Evolutionary conservation across 2,888 invertebrate species (phyloP), one percentile per base, ranked within the genome.

Genomic region (Aproaerema taeniolella): DNA sequence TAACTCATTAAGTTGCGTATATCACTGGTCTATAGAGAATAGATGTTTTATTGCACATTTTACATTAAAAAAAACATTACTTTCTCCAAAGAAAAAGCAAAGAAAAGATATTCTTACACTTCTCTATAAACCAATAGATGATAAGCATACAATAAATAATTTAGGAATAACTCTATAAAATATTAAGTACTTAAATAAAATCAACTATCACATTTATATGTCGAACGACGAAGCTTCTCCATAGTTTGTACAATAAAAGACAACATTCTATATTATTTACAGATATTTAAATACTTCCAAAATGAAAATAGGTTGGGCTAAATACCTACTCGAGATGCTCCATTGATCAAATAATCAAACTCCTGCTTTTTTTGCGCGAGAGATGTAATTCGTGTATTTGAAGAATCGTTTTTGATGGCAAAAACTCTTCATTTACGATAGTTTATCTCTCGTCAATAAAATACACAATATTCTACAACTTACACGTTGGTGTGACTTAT

Each of bases 61-160:
- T 37, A 17, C 17, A 20, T 20, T 20, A 20, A 20, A 8, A 20
- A 20, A n/a, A n/a, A n/a, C n/a, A n/a, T n/a, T n/a, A n/a, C n/a
- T n/a, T n/a, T n/a, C n/a, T n/a, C n/a, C n/a, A n/a, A n/a, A n/a
- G n/a, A n/a, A n/a, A n/a, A n/a, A n/a, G n/a, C n/a, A n/a, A n/a
- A n/a, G n/a, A n/a, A n/a, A n/a, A n/a, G n/a, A n/a, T n/a, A n/a
- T n/a, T n/a, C n/a, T n/a, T n/a, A n/a, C n/a, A n/a, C n/a, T n/a
- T 20, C 8, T 20, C 20, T 20, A 20, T 20, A 20, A 6, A 20
- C 20, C 20, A 20, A 8, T 8, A 20, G n/a, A n/a, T n/a, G n/a
- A n/a, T n/a, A n/a, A n/a, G n/a, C n/a, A n/a, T n/a, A 57, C 53
- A 83, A 83, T 83, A 86, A 86, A 85, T 86, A 83, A 83, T 83